phyloP scores from a whole-genome alignment of 1,140 invertebrate species.

The Drosophila lowei region DNA sequence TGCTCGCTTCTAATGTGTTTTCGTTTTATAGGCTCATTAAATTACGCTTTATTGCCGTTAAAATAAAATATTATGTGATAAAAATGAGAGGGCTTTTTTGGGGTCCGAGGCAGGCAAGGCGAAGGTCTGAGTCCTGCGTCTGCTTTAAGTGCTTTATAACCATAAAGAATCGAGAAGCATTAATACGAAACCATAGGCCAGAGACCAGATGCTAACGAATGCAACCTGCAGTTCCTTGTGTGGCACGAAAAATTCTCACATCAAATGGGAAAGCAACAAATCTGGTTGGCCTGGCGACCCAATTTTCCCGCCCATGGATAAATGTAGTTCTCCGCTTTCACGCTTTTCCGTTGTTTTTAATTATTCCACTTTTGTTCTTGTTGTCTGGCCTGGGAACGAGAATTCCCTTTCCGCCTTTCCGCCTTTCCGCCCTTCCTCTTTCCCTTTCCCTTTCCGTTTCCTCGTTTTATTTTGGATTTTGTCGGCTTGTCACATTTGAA shows the following conservation, averaged over 20 bases:
- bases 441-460: slow-evolving; percentile 18
- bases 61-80: slow-evolving; percentile 82
- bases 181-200: slow-evolving; percentile 8
- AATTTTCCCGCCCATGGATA: slow-evolving; percentile 23
- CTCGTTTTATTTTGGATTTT: slow-evolving; percentile 47
- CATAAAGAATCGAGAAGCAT: slow-evolving; percentile 7
- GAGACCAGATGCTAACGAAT: background rate
- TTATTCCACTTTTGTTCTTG: slow-evolving; percentile 61
- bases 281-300: slow-evolving; percentile 42
- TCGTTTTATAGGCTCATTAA: slow-evolving; percentile 81
- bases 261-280: slow-evolving; percentile 26
- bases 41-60: slow-evolving; percentile 82
- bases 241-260: slow-evolving; percentile 20
- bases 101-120: slow-evolving; percentile 27
- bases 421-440: background rate
- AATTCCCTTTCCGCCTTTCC: no score
- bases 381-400: slow-evolving; percentile 28
- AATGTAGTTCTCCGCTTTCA: slow-evolving; percentile 42
- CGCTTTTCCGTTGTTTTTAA: slow-evolving; percentile 64
- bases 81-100: slow-evolving; percentile 50
- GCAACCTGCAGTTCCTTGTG: slow-evolving; percentile 24
- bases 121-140: slow-evolving; percentile 50
- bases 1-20: slow-evolving; percentile 65
- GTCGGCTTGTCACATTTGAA: slow-evolving; percentile 75
- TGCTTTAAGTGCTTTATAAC: background rate